Conservation (phyloP, 2,113 vertebrate species). For the Seriola quinqueradiata region DNA sequence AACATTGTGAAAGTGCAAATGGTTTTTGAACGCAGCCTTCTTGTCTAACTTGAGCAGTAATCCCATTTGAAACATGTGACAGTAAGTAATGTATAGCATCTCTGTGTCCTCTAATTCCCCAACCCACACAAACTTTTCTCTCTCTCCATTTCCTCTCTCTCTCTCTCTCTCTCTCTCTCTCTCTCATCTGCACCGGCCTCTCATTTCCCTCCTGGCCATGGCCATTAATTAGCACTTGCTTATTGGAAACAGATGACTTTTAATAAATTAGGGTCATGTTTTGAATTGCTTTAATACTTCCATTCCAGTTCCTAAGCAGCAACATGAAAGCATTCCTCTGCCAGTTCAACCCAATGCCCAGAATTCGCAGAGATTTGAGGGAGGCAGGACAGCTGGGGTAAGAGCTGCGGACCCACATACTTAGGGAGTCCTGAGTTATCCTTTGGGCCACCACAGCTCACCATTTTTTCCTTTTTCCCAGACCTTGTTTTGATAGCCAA, state of each 20-base stretch:
- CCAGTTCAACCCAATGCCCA: conserved; percentile 48
- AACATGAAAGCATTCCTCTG: conserved; percentile 78
- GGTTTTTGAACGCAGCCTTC: conserved; percentile 54
- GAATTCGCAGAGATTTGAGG: conserved; percentile 63
- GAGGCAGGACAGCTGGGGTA: conserved; percentile 65
- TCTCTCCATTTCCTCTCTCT: conserved; percentile 8
- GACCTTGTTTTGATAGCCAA: conserved; percentile 47
- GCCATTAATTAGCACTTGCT: conserved; percentile 78
- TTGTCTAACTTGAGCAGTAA: conserved; percentile 42
- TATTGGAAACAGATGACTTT: conserved; percentile 81
- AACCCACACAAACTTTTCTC: conserved; percentile 53
- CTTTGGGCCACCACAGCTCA: conserved; percentile 22
- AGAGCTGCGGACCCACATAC: conserved; percentile 36
- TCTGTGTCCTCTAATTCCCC: conserved; percentile 62
- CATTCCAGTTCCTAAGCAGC: conserved; percentile 58
- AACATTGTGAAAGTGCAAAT: conserved; percentile 75
- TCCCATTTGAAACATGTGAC: conserved; percentile 61
- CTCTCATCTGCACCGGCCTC: conserved; percentile 51
- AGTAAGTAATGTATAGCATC: conserved; percentile 54
- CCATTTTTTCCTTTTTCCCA: conserved; percentile 39
- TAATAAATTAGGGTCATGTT: conserved; percentile 80
- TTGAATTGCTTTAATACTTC: conserved; percentile 74
- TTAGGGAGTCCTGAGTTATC: conserved; percentile 36
- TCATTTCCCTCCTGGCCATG: conserved; percentile 45
- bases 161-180: conserved; percentile 19